Conservation (phyloP, 2,113 vertebrate genomes). For the Chloropsis hardwickii region DNA sequence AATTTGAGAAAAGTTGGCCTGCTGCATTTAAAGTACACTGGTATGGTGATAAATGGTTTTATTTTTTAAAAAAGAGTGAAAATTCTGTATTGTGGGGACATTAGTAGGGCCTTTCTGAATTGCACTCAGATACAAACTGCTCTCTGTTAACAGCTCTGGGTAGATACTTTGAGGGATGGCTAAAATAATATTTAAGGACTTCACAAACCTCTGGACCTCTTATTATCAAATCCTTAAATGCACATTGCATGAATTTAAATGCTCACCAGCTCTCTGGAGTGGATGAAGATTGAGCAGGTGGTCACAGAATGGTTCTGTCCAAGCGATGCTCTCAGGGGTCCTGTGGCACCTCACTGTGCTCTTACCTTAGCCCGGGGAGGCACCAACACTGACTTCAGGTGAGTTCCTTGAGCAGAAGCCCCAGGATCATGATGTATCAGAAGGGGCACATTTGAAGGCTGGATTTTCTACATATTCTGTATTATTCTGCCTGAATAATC, state of each 20-base stretch:
- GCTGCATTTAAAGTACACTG: neutral
- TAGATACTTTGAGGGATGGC: neutral
- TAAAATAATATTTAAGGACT: neutral
- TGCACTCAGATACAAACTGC: neutral
- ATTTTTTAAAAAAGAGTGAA: neutral
- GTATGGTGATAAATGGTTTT: neutral
- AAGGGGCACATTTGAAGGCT: neutral
- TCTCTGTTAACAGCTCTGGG: neutral
- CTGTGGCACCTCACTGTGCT: neutral
- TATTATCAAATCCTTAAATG: neutral
- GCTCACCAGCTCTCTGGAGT: neutral
- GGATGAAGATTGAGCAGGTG: neutral
- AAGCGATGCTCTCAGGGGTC: neutral
- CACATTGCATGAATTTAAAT: neutral
- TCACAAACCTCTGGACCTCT: neutral
- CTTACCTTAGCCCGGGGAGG: fast-evolving
- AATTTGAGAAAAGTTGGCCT: neutral
- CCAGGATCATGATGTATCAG: neutral
- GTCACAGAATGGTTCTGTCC: neutral
- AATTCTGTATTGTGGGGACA: neutral
- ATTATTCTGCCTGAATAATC: neutral
- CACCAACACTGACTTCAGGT: neutral
- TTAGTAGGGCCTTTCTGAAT: neutral
- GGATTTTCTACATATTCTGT: neutral
- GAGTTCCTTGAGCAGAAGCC: neutral